A percentile compares a stretch with the other conserved stretches of the same genome.
These are phyloP conservation scores for Megalops atlanticus DNA, from an alignment of 2,113 vertebrate species.

Conservation along the genomic window DNA sequence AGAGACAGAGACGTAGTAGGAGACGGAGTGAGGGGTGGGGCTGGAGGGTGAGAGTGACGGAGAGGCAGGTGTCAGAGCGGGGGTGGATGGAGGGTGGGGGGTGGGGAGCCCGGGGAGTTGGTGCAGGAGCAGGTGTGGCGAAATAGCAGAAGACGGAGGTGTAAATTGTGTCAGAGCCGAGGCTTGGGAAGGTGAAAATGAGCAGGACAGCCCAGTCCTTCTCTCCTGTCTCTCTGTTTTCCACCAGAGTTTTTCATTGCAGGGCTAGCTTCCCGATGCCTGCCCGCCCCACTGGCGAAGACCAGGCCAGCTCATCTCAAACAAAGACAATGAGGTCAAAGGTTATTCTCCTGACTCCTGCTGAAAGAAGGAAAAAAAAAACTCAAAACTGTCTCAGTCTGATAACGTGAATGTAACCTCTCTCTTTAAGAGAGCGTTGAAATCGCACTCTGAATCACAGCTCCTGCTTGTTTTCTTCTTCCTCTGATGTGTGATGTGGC, in stretches of 20 bases:
- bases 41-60: slow-evolving; percentile 16
- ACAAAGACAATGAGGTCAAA: slow-evolving; percentile 37
- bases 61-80: too few species aligned
- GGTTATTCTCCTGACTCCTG: background rate
- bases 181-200: slow-evolving; percentile 16
- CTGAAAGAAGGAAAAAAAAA: background rate
- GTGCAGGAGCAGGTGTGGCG: slow-evolving; percentile 24
- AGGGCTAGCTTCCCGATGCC: background rate
- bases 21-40: background rate
- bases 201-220: background rate
- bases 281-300: background rate
- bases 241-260: background rate
- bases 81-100: too few species aligned
- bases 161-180: slow-evolving; percentile 26
- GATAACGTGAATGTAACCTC: background rate
- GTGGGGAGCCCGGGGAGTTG: background rate
- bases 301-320: background rate
- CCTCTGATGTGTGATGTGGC: too few species aligned
- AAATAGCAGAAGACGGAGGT: background rate
- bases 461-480: background rate
- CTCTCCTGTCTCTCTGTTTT: background rate
- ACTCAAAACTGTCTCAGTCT: too few species aligned
- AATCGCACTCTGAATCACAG: background rate
- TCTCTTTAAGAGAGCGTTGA: background rate
- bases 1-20: slow-evolving; percentile 16